Evolutionary conservation across 2,888 invertebrate species (phyloP), one percentile per base, ranked within the genome.

Genomic region (Parnassius orleans): DNA sequence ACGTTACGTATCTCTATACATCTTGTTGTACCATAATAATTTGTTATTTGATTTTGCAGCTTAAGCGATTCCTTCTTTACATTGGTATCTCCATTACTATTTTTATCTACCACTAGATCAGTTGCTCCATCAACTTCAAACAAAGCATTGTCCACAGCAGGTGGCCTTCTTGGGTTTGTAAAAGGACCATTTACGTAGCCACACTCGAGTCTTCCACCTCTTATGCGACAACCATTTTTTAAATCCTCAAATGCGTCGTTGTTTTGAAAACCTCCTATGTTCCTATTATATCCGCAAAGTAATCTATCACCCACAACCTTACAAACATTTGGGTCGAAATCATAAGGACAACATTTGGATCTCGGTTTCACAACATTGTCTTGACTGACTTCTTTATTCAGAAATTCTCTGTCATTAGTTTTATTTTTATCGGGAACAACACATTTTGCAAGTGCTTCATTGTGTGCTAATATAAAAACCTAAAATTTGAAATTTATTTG

Each of bases 131-230:
- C 60, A 10, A 54, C 33, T 1, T 58, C 57, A 24, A 53, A 5
- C 3, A 46, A 47, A 24, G n/a, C 10, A 56, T 63, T 50, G 10
- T 72, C 68, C 56, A 57, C 63, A 10, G 63, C 67, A 0, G 76
- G 72, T 2, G 80, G 80, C 64, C 80, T 72, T 24, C 78, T 70
- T 41, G 70, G 61, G 58, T 76, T 77, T 0, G 66, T 73, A 47
- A 72, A 88, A 2, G 87, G 88, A 1, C 71, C 75, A 9, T 77
- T 64, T 2, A 74, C 65, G 64, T 90, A 89, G 0, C 89, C 89
- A 67, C 89, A 89, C 68, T 88, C 89, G 19, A 89, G 52, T 65
- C 88, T 80, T 1, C 83, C 84, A 11, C 74, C 75, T n/a, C 81
- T 75, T 43, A 87, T 57, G 14, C 82, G 76, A 63, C 89, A 90